These are phyloP conservation scores for Leucophora obtusa DNA, from an alignment of 2,888 invertebrate genomes.

Conservation along the genomic window DNA sequence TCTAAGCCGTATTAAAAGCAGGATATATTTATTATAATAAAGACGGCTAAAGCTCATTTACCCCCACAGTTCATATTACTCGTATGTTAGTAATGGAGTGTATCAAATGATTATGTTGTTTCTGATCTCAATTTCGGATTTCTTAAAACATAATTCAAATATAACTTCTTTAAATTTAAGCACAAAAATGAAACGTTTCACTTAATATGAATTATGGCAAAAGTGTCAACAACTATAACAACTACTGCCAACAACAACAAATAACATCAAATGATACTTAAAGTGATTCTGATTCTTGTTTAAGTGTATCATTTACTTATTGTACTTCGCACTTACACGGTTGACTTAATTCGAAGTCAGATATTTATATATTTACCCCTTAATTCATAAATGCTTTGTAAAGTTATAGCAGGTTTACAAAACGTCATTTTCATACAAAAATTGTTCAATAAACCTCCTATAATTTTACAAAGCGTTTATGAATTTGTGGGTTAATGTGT, in stretches of 20 bases:
- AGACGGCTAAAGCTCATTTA: slow-evolving; percentile 38
- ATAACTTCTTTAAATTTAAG: slow-evolving; percentile 5
- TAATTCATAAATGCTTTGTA: no score
- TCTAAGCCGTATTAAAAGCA: slow-evolving; percentile 13
- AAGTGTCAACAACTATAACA: background rate
- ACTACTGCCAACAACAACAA: slow-evolving; percentile 21
- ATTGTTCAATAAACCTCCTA: no score
- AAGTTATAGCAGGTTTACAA: no score
- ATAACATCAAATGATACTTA: slow-evolving; percentile 18
- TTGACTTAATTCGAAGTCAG: slow-evolving; percentile 56
- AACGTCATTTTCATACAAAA: no score
- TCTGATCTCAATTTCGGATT: background rate
- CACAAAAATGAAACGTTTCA: slow-evolving; percentile 38
- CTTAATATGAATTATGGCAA: slow-evolving; percentile 51
- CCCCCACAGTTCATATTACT: slow-evolving; percentile 37
- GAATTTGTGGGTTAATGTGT: no score
- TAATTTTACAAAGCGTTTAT: no score
- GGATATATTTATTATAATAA: slow-evolving; percentile 54
- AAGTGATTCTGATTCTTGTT: slow-evolving; percentile 39
- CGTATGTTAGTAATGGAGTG: slow-evolving; percentile 43
- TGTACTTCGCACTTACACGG: slow-evolving; percentile 62
- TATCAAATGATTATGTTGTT: slow-evolving; percentile 40
- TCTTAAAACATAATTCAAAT: background rate
- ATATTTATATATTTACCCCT: slow-evolving; percentile 64
- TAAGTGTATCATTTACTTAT: slow-evolving; percentile 55